Percentiles rank a stretch among this genome's conserved stretches.
These are phyloP conservation scores for Mimas tiliae DNA, from an alignment of 2,888 invertebrate species.

Conservation along the genomic window DNA sequence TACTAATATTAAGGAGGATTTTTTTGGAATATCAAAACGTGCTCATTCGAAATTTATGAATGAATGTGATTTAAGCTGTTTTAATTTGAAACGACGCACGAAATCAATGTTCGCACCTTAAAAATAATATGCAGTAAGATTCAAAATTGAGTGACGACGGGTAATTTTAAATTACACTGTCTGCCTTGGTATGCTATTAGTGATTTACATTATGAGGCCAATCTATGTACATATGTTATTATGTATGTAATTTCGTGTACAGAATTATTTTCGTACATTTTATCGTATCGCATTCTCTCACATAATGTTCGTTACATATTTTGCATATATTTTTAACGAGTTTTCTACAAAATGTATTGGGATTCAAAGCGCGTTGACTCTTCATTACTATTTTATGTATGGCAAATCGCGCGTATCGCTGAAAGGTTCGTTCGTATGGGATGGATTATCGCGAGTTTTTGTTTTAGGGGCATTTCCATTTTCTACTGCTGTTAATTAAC, in stretches of 20 bases:
- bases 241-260: conserved; percentile 8
- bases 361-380: conserved; percentile 2
- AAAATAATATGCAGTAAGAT: too few species aligned
- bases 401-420: conserved; percentile 21
- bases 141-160: too few species aligned
- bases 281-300: conserved; percentile 13
- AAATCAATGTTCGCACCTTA: too few species aligned
- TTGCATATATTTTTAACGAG: conserved; percentile 18
- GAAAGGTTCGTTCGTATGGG: conserved; percentile 24
- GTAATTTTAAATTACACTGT: too few species aligned
- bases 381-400: conserved; percentile 20
- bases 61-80: too few species aligned
- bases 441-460: background rate
- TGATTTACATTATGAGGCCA: background rate
- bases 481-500: too few species aligned
- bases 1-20: too few species aligned
- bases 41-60: too few species aligned
- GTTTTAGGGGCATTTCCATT: background rate
- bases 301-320: conserved; percentile 1
- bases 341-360: conserved; percentile 22
- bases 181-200: background rate
- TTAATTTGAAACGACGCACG: too few species aligned
- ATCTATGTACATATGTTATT: conserved; percentile 4
- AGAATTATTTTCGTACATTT: background rate
- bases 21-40: too few species aligned